Evolutionary conservation across 2,888 invertebrate species (phyloP), one percentile per base, ranked within the genome.

Genomic region (Boloria euphrosyne): DNA sequence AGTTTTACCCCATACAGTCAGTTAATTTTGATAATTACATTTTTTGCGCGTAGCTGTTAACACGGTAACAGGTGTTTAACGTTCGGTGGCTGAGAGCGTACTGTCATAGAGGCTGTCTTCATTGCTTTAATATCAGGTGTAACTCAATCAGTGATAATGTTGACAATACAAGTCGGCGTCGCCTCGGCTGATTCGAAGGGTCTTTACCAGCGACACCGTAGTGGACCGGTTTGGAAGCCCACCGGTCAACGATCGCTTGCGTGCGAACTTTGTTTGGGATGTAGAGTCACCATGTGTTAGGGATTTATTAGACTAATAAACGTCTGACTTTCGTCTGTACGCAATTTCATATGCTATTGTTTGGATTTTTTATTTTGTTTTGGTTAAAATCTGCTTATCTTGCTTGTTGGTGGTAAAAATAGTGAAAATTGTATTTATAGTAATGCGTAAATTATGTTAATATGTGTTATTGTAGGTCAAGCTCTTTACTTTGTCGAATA

Each of bases 141-240:
- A 83, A 80, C 84, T 84, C 84, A 81, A 84, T 84, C 80, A 76
- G 78, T 84, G 87, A 87, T 89, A 85, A 83, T 73, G 75, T 72
- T 76, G 73, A 71, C 59, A 77, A 76, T 80, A 81, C 80, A 81
- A 80, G 75, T 78, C 68, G 63, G 62, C 72, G 74, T 76, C 66
- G 70, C 71, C 73, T 65, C 51, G 57, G 58, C 67, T 62, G 51
- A 67, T 31, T 55, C 47, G 62, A 68, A 65, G 72, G 71, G 64
- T 65, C 66, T 61, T 62, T 61, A 67, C 67, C 62, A 71, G 70
- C 67, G 71, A 73, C 69, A 75, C 65, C 65, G 70, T 72, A 66
- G 67, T 70, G 67, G 74, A 84, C 85, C 82, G 83, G 85, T 85
- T 82, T 69, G 7, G 38, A 64, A 62, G 46, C 63, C 60, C 43